Evolutionary conservation across 2,888 invertebrate species (phyloP), one percentile per base, ranked within the genome.

Genomic region (Cantharis rufa): DNA sequence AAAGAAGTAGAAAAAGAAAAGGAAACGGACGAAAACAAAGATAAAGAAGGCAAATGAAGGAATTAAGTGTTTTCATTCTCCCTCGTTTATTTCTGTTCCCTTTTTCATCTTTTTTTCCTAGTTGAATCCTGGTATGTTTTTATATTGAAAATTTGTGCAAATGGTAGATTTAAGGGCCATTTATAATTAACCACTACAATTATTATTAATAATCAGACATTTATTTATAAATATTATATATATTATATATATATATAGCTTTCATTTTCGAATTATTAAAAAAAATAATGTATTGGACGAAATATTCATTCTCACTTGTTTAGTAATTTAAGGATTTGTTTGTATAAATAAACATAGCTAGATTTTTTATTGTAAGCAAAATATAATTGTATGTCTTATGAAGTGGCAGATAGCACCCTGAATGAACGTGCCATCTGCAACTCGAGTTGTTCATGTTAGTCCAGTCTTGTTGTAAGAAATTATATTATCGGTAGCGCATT

Each of bases 11-110:
- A 89, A 77, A 87, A 89, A 76, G 90, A 91, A 80, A 90, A 90
- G 83, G 90, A 91, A 81, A 92, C 93, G 82, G 94, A 94, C 86
- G 92, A 93, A 86, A 93, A 92, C 85, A 92, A 92, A 88, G 92
- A 93, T 84, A 93, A 93, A 85, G 92, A 92, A 84, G 86, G 87
- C 79, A 89, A 89, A 84, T 89, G 87, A 89, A 86, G 81, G 80
- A 82, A 77, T 79, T 79, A 78, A 82, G 10, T 81, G 76, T 28
- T 71, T 75, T 77, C 72, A 63, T 76, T 74, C 82, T 83, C 84
- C 85, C 85, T 86, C 82, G 82, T 75, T 79, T 78, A 79, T 79
- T 77, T 76, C 78, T 74, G 75, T 73, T 73, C 69, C 62, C 68
- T 74, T 79, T 75, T 72, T 79, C 75, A 78, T 75, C 75, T 74